phyloP scores from a whole-genome alignment of 2,888 invertebrate species.

The Thecocarcelia acutangulata region DNA sequence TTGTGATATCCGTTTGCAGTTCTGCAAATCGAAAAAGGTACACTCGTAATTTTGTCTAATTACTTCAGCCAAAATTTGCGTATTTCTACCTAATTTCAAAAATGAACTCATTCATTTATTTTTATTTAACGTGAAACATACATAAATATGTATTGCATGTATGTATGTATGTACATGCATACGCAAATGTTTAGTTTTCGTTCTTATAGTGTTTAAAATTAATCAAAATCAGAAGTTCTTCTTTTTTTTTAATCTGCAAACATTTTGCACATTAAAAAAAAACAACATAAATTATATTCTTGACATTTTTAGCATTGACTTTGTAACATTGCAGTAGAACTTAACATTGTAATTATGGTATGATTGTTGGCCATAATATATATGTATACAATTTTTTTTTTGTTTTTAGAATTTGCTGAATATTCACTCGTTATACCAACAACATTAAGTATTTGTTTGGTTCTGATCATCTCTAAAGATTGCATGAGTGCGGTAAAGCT shows the following conservation, averaged over 20 bases:
- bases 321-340: conserved; percentile 32
- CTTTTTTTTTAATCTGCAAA: background rate
- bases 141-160: too few species aligned
- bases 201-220: conserved; percentile 6
- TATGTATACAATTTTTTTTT: conserved; percentile 9
- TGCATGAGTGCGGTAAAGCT: conserved; percentile 72
- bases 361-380: conserved; percentile 45
- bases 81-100: background rate
- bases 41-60: too few species aligned
- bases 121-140: too few species aligned
- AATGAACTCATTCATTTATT: too few species aligned
- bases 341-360: conserved; percentile 44
- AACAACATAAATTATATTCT: conserved; percentile 25
- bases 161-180: background rate
- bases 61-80: too few species aligned
- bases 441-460: conserved; percentile 68
- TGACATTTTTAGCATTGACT: conserved; percentile 46
- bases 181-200: background rate
- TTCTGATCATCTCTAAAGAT: conserved; percentile 70
- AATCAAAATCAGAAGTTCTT: conserved; percentile 35
- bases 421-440: conserved; percentile 70
- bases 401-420: conserved; percentile 64
- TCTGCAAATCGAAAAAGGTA: too few species aligned
- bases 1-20: too few species aligned
- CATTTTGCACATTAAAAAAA: background rate